Conservation (phyloP, 2,797 vertebrate genomes). For the Thalassophryne amazonica region DNA sequence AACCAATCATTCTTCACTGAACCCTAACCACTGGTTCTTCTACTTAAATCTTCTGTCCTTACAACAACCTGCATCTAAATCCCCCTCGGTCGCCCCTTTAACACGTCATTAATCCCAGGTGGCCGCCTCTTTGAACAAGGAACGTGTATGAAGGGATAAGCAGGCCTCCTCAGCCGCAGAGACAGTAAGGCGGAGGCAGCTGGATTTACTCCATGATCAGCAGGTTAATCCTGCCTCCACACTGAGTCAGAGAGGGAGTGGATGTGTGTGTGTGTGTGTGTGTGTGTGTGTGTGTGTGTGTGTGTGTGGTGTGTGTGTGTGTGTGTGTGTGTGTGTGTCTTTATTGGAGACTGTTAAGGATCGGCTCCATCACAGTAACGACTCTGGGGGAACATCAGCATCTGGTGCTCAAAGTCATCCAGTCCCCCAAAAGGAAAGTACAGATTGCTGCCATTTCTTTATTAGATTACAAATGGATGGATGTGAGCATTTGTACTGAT, state of each 20-base stretch:
- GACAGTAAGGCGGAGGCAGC: slow-evolving; percentile 48
- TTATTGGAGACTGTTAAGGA: slow-evolving; percentile 69
- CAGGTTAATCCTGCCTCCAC: slow-evolving; percentile 70
- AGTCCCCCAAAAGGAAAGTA: slow-evolving; percentile 55
- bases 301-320: too few relatives aligned
- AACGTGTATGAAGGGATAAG: slow-evolving; percentile 67
- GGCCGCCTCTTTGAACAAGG: slow-evolving; percentile 59
- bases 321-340: slow-evolving; percentile 24
- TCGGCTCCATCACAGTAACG: slow-evolving; percentile 60
- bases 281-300: slow-evolving; percentile 4
- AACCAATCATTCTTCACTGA: slow-evolving; percentile 58
- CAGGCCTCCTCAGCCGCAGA: slow-evolving; percentile 62
- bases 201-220: slow-evolving; percentile 61
- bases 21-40: slow-evolving; percentile 59
- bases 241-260: slow-evolving; percentile 27
- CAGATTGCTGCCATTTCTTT: slow-evolving; percentile 69
- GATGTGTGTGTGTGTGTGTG: neutral
- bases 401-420: slow-evolving; percentile 75
- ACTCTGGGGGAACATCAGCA: slow-evolving; percentile 69
- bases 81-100: slow-evolving; percentile 64
- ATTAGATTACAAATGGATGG: slow-evolving; percentile 66
- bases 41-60: slow-evolving; percentile 67
- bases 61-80: slow-evolving; percentile 60
- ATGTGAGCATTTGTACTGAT: slow-evolving; percentile 46
- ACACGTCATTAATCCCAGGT: slow-evolving; percentile 69